phyloP scores from a whole-genome alignment of 1,140 invertebrate species.

The Coptotermes formosanus region DNA sequence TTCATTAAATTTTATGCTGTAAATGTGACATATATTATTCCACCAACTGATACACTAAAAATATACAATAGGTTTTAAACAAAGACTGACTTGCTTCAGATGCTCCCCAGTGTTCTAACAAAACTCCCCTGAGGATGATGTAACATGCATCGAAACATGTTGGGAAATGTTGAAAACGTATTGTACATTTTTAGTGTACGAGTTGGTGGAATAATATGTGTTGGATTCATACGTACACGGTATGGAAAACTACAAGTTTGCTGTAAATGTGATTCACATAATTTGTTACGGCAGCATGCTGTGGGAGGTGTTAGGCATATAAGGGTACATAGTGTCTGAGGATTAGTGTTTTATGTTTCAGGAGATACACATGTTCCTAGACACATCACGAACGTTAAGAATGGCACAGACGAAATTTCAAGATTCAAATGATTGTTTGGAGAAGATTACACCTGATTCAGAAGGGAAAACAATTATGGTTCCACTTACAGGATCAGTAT shows the following conservation, averaged over 20 bases:
- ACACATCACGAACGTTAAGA: conserved; percentile 14
- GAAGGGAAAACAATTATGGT: conserved; percentile 25
- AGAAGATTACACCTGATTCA: conserved; percentile 4
- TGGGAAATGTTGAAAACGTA: too few relatives aligned
- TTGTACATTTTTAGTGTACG: too few relatives aligned
- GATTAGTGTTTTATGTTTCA: background rate
- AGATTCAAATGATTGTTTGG: conserved; percentile 23
- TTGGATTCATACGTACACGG: too few relatives aligned
- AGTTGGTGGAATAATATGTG: too few relatives aligned
- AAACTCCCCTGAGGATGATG: too few relatives aligned
- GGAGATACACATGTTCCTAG: conserved; percentile 1
- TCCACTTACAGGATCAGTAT: conserved; percentile 22
- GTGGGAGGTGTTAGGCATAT: background rate
- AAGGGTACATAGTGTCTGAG: background rate
- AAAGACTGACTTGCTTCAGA: too few relatives aligned
- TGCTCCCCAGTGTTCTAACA: too few relatives aligned
- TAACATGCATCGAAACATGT: too few relatives aligned
- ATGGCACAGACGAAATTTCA: conserved; percentile 24
- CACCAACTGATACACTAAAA: too few relatives aligned
- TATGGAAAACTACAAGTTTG: too few relatives aligned
- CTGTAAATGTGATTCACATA: too few relatives aligned
- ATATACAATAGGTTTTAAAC: too few relatives aligned
- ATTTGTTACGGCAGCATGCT: background rate
- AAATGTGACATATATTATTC: background rate
- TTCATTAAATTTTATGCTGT: background rate